Conservation (phyloP, 2,797 vertebrate genomes). For the Gorsachius magnificus region DNA sequence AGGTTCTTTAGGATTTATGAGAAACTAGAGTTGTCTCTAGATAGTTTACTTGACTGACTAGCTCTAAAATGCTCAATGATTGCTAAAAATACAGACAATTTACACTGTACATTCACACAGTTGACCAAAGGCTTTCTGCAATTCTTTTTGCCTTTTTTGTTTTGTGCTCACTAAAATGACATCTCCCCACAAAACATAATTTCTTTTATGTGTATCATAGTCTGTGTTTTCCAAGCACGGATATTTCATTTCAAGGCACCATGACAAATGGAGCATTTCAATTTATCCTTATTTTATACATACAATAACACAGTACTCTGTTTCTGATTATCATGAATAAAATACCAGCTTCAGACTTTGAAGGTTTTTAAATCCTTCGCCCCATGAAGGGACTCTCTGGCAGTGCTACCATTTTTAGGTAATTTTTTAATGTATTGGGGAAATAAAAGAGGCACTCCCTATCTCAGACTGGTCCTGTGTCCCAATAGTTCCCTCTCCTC, state of each 20-base stretch:
- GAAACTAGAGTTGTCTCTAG: neutral
- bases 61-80: neutral
- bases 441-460: neutral
- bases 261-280: neutral
- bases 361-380: neutral
- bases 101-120: neutral
- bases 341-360: neutral
- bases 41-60: neutral
- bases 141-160: neutral
- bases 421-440: neutral
- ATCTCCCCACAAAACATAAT: neutral
- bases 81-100: neutral
- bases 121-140: neutral
- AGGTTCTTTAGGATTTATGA: neutral
- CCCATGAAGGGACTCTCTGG: neutral
- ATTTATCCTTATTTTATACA: neutral
- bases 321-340: neutral
- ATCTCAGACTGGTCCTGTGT: neutral
- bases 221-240: neutral
- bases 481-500: neutral
- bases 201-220: neutral
- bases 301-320: neutral
- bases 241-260: constrained; percentile 10
- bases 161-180: neutral
- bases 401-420: neutral